These are phyloP conservation scores for Phortica variegata DNA, from an alignment of 1,140 invertebrate genomes.

Conservation along the genomic window DNA sequence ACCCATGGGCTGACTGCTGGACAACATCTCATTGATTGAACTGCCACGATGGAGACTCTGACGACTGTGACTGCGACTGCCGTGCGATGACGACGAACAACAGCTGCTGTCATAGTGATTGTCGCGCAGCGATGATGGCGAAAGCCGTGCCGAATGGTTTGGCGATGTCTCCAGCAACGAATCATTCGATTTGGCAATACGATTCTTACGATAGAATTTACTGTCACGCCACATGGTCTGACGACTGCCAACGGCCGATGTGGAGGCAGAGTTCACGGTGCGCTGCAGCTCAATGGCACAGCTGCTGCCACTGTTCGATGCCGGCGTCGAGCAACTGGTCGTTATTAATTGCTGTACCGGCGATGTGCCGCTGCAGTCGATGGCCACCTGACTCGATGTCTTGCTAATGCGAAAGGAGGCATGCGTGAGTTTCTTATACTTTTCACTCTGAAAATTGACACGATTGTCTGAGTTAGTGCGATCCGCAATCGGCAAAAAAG, in stretches of 20 bases:
- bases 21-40: slow-evolving; percentile 23
- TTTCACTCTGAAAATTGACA: slow-evolving; percentile 52
- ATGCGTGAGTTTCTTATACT: slow-evolving; percentile 55
- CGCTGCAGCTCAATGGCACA: slow-evolving; percentile 41
- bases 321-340: slow-evolving; percentile 27
- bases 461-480: slow-evolving; percentile 56
- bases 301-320: slow-evolving; percentile 8
- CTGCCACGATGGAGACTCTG: slow-evolving; percentile 20
- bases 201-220: slow-evolving; percentile 54
- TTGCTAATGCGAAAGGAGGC: slow-evolving; percentile 53
- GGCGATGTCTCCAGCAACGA: slow-evolving; percentile 50
- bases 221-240: slow-evolving; percentile 54
- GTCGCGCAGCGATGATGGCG: slow-evolving; percentile 46
- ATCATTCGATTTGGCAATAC: slow-evolving; percentile 55
- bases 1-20: slow-evolving; percentile 4
- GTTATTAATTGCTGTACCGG: slow-evolving; percentile 21
- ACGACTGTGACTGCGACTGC: slow-evolving; percentile 42
- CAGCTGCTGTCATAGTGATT: slow-evolving; percentile 47
- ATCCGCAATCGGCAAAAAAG: slow-evolving; percentile 51
- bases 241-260: slow-evolving; percentile 19
- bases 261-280: slow-evolving; percentile 20
- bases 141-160: slow-evolving; percentile 37
- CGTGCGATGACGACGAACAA: slow-evolving; percentile 26
- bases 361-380: slow-evolving; percentile 14
- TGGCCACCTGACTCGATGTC: slow-evolving; percentile 29